Conservation (phyloP, 1,140 invertebrate species). For the Pseudomyrmex flavicornis region DNA sequence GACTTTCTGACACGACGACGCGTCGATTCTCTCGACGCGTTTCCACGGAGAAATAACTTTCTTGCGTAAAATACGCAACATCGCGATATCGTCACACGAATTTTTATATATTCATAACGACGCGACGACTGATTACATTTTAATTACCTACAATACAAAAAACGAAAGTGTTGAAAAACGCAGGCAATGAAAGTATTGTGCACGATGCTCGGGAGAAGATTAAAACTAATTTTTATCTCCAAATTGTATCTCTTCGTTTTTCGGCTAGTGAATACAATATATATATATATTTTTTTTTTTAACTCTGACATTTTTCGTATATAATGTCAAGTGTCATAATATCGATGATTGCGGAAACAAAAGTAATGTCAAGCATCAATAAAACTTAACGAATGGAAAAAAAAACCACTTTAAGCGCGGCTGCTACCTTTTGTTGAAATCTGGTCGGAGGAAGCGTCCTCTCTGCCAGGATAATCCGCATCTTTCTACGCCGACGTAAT, state of each 20-base stretch:
- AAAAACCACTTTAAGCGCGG: neutral
- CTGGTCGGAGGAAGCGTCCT: conserved; percentile 20
- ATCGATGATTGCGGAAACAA: neutral
- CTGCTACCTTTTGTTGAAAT: conserved; percentile 13
- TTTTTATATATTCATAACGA: neutral
- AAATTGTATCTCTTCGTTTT: too few species aligned
- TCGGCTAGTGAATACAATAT: too few species aligned
- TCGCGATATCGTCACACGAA: neutral
- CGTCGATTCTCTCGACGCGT: neutral
- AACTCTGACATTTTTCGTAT: neutral
- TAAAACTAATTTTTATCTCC: too few species aligned
- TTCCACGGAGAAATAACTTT: conserved; percentile 2
- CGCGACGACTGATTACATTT: conserved; percentile 8
- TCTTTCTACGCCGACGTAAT: conserved; percentile 44
- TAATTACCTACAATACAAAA: neutral
- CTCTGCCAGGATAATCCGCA: conserved; percentile 1
- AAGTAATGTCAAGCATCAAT: neutral
- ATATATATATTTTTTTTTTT: neutral
- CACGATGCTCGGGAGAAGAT: too few species aligned
- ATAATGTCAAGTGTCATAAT: neutral
- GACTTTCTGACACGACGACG: too few species aligned
- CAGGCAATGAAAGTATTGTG: too few species aligned
- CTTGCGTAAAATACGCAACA: neutral
- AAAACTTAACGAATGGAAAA: neutral
- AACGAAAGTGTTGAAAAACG: too few species aligned